These are phyloP conservation scores for Ammodytes dubius DNA, from an alignment of 2,113 vertebrate genomes.

Conservation along the genomic window DNA sequence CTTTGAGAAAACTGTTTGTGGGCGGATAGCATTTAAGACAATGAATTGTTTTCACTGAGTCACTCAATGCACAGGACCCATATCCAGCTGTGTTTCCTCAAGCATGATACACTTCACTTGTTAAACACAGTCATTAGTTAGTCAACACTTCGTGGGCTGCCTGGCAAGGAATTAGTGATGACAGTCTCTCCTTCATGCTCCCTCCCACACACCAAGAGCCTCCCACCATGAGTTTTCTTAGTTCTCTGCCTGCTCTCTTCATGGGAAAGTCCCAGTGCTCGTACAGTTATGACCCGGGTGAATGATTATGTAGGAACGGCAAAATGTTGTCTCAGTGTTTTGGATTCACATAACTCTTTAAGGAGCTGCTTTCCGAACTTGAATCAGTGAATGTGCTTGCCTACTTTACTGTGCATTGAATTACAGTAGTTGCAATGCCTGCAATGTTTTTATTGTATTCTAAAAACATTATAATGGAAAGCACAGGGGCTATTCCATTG, in stretches of 20 bases:
- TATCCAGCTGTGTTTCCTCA: conserved; percentile 86
- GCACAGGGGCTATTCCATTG: not conserved
- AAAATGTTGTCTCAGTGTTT: conserved; percentile 38
- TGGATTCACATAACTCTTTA: conserved; percentile 24
- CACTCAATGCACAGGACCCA: conserved; percentile 82
- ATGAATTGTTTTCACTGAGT: conserved; percentile 83
- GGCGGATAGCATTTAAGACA: conserved; percentile 85
- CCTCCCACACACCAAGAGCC: conserved; percentile 77
- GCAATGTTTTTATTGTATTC: conserved; percentile 31
- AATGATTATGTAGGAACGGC: conserved; percentile 61
- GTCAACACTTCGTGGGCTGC: conserved; percentile 83
- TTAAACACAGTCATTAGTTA: conserved; percentile 85
- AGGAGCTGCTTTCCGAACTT: conserved; percentile 27
- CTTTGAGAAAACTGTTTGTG: conserved; percentile 80
- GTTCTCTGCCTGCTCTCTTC: conserved; percentile 58
- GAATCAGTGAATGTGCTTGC: not conserved
- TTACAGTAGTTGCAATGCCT: conserved; percentile 7
- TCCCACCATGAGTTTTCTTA: conserved; percentile 82
- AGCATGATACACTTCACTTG: conserved; percentile 82
- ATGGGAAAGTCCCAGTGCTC: conserved; percentile 78
- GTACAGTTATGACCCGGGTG: conserved; percentile 68
- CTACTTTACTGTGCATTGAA: conserved; percentile 18
- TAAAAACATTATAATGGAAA: conserved; percentile 20
- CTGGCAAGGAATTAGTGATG: conserved; percentile 81
- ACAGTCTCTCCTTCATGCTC: conserved; percentile 82